Conservation (phyloP, 2,888 invertebrate species). For the Brachyptera risi region DNA sequence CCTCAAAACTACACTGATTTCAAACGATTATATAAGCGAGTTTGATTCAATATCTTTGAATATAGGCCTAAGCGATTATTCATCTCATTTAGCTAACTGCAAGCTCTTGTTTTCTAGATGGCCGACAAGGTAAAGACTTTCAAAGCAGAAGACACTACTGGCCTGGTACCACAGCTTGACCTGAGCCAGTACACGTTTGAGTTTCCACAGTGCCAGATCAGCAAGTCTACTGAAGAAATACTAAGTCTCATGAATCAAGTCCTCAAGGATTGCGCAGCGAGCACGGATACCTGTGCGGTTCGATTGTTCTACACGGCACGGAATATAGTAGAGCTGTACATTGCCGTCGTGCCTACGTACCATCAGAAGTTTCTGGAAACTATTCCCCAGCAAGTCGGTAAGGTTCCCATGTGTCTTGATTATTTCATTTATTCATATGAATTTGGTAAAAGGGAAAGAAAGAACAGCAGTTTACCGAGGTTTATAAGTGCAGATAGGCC, state of each 20-base stretch:
- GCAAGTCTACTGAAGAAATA: constrained; percentile 54
- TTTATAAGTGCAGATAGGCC: too few species aligned
- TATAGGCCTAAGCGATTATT: too few species aligned
- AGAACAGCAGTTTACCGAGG: too few species aligned
- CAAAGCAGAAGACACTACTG: neutral
- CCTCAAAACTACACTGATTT: too few species aligned
- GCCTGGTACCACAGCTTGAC: constrained; percentile 34
- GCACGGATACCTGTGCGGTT: constrained; percentile 57
- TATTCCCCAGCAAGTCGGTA: constrained; percentile 83
- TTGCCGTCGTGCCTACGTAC: constrained; percentile 69
- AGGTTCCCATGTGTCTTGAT: too few species aligned
- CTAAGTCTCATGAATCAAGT: constrained; percentile 60
- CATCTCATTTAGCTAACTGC: too few species aligned
- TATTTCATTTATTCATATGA: too few species aligned
- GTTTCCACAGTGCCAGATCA: constrained; percentile 51
- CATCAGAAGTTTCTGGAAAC: constrained; percentile 76
- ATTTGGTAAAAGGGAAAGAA: too few species aligned
- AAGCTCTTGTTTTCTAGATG: neutral
- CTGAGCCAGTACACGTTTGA: constrained; percentile 43
- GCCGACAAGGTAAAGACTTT: neutral
- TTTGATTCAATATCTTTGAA: too few species aligned
- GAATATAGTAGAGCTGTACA: constrained; percentile 72
- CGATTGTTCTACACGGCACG: constrained; percentile 66
- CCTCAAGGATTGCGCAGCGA: constrained; percentile 60
- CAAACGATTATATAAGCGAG: too few species aligned